These are phyloP conservation scores for Petroica traversi DNA, from an alignment of 2,113 vertebrate genomes.

Conservation along the genomic window DNA sequence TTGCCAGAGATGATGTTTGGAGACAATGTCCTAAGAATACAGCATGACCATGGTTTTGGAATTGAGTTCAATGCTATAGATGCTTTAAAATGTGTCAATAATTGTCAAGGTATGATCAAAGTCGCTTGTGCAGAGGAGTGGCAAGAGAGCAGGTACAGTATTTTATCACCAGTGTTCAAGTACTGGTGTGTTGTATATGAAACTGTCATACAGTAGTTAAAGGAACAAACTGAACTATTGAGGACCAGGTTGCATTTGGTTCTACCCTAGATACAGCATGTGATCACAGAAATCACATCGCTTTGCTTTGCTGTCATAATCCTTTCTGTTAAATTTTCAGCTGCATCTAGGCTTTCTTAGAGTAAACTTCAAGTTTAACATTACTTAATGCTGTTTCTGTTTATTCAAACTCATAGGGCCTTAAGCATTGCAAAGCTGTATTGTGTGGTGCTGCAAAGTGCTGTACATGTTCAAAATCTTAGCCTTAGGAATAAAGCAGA, in stretches of 20 bases:
- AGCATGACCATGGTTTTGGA: constrained; percentile 86
- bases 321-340: background rate
- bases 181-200: background rate
- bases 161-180: constrained; percentile 9
- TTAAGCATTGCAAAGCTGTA: background rate
- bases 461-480: background rate
- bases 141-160: constrained; percentile 91
- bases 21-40: constrained; percentile 91
- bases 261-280: background rate
- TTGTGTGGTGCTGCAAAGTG: background rate
- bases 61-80: constrained; percentile 95
- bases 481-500: background rate
- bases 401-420: background rate
- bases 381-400: background rate
- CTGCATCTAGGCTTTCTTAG: background rate
- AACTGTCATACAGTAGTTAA: background rate
- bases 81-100: constrained; percentile 91
- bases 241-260: background rate
- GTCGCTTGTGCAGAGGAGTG: constrained; percentile 97
- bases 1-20: constrained; percentile 99
- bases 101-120: constrained; percentile 88
- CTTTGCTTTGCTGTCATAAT: background rate
- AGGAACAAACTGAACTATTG: background rate
- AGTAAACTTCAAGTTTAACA: background rate
- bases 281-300: background rate